Evolutionary conservation across 2,797 vertebrate genomes (phyloP), one percentile per base, ranked within the genome.

Genomic region (Phalloptychus januarius): DNA sequence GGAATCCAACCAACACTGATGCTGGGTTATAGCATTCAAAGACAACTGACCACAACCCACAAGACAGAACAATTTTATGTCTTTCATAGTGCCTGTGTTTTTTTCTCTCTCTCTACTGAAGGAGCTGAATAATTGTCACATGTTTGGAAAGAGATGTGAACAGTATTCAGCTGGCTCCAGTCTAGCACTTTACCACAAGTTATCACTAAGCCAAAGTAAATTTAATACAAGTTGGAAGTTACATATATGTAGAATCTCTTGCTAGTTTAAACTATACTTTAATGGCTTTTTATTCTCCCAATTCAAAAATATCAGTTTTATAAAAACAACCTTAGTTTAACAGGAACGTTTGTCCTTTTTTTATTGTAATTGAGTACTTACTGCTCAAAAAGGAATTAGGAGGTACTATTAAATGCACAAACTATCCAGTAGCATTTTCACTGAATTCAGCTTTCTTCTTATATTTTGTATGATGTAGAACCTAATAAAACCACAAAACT

Each of bases 291-390:
- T 25, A 11, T 36, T 67, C 23, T 67, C 20, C 36, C 4, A 11
- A 36, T 63, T 42, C 11, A 38, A 69, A 69, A 44, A 42, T 25
- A 12, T 44, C 65, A 42, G 23, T 42, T 69, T 15, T 7, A n/a
- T 3, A 28, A 44, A 44, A 69, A 42, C 20, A 67, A 1, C 1
- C 25, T 7, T n/a, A 44, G 40, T 45, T 18, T 75, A 86, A 81
- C 61, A 33, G 15, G 48, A 84, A 63, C 54, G 69, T n/a, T 72
- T 18, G 36, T 61, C 78, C 48, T 80, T n/a, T 80, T n/a, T 12
- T 46, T 1, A 44, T 40, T 69, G 65, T 4, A 20, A 61, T 5
- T 77, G n/a, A 42, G 61, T 65, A 58, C 46, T 63, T 38, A 40
- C 20, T 52, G 69, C 71, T 48, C 7, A 63, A 23, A 7, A 78